Conservation (phyloP, 2,797 vertebrate species). For the Molossus alvarezi region DNA sequence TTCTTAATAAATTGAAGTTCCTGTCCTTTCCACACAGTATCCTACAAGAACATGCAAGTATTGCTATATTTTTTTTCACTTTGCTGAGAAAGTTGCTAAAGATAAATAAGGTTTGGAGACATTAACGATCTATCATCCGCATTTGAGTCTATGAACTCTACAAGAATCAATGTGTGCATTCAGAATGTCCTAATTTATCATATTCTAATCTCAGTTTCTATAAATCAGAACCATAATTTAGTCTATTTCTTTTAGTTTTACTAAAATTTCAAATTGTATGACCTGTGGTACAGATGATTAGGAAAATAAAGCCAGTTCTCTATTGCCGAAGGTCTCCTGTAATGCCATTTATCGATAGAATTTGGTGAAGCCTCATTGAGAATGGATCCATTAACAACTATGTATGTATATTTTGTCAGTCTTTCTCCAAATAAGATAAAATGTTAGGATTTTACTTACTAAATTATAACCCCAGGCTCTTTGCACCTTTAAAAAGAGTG, state of each 20-base stretch:
- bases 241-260: not conserved
- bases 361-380: not conserved
- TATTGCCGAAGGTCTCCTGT: constrained; percentile 17
- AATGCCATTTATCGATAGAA: not conserved
- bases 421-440: constrained; percentile 43
- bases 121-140: not conserved
- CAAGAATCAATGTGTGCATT: not conserved
- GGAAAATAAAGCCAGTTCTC: not conserved
- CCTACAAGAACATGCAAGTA: not conserved
- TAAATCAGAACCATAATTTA: constrained; percentile 24
- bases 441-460: not conserved
- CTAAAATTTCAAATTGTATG: constrained; percentile 24
- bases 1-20: not conserved
- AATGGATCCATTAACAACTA: not conserved
- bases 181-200: constrained; percentile 22
- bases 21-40: not conserved
- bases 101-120: not conserved
- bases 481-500: not conserved
- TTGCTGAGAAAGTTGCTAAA: constrained; percentile 26
- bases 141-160: constrained; percentile 2
- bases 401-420: not conserved
- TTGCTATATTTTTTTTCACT: not conserved
- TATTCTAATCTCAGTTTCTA: not conserved
- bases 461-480: not conserved
- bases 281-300: not conserved